These are phyloP conservation scores for Drosophila santomea DNA, from an alignment of 1,140 invertebrate species.

Conservation along the genomic window DNA sequence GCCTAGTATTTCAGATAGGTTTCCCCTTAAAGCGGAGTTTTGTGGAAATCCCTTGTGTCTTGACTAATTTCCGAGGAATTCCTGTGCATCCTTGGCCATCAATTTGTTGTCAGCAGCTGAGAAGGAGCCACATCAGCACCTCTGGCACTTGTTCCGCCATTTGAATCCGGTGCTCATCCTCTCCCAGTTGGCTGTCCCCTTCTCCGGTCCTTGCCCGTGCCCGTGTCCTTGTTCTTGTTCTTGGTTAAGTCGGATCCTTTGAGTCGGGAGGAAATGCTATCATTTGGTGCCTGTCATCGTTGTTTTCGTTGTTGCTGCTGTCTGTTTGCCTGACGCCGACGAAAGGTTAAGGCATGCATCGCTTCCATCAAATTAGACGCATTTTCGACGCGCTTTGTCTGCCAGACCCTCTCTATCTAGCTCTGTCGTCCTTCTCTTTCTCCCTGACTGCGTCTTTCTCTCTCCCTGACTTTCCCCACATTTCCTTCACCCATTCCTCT, in stretches of 20 bases:
- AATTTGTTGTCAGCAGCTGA: conserved; percentile 15
- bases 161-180: conserved; percentile 36
- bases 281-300: conserved; percentile 39
- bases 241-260: conserved; percentile 38
- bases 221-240: conserved; percentile 17
- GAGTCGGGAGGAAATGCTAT: conserved; percentile 51
- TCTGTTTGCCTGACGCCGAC: conserved; percentile 46
- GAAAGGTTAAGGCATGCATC: conserved; percentile 49
- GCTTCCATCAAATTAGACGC: conserved; percentile 68
- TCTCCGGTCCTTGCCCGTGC: not conserved
- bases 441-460: not conserved
- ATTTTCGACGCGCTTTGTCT: conserved; percentile 62
- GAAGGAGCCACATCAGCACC: conserved; percentile 31
- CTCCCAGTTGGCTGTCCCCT: not conserved
- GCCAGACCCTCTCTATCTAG: conserved; percentile 15
- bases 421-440: conserved; percentile 9
- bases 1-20: not conserved
- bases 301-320: conserved; percentile 39
- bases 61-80: conserved; percentile 23
- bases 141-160: conserved; percentile 52
- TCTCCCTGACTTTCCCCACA: conserved; percentile 6
- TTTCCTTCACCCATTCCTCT: conserved; percentile 2
- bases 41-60: not conserved
- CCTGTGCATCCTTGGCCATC: conserved; percentile 40
- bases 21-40: not conserved